Base-by-base conservation (phyloP, 2,888 invertebrate genomes). In the Trichogramma dendrolimi region DNA sequence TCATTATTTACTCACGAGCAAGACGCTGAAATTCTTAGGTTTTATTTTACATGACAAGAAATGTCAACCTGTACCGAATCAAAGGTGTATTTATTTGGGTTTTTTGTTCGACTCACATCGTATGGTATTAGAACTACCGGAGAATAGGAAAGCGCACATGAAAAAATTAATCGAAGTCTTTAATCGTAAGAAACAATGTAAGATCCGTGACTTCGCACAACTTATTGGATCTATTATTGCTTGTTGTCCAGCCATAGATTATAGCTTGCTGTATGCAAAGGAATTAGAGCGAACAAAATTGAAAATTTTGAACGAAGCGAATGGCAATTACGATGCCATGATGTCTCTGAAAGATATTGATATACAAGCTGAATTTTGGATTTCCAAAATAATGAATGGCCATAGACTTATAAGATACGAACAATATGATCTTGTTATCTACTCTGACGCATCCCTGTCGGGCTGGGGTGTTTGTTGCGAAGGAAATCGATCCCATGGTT, bases 121-220 rank as follows among this genome's bases (percentile, higher is more conserved):
- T 4, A 47, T 55, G 47, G 41, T 4, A 4, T 4, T 55, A 4
- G 48, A 47, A 40, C 40, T 55, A 47, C 44, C 55, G 1, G 3
- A 11, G 4, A 5, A 47, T 7, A 55, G 41, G 6, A 7, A 38
- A 51, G 39, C 8, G 1, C 7, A 51, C 5, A n/a, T 51, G n/a
- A 6, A 8, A 27, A 39, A 38, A 38, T 10, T 2, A 5, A 51
- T 51, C n/a, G 39, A 39, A 27, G 39, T 4, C 1, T 51, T 51
- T 27, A 4, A 8, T 6, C 27, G 39, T 39, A 10, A 10, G n/a
- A 39, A 27, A 6, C 5, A 8, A 10, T 61, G 54, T 43, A 61
- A 57, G 43, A 63, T 66, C 11, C 50, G 63, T 14, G 42, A 60
- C 6, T 63, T 61, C 50, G 61, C 63, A 4, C 49, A 59, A 4